Conservation (phyloP, 2,888 invertebrate species). For the Sinopyrophorus schimmeli region DNA sequence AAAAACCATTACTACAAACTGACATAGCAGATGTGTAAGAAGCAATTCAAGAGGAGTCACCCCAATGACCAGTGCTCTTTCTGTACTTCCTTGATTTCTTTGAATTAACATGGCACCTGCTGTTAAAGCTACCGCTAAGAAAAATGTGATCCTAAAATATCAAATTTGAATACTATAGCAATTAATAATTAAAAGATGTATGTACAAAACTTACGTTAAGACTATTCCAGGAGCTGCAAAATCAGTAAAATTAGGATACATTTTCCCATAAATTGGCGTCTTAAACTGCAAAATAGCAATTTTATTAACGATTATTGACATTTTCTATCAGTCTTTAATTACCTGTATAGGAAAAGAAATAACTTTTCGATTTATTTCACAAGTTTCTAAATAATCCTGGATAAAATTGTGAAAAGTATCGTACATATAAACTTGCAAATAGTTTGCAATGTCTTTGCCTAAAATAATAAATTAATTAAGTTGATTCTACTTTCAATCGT, state of each 20-base stretch:
- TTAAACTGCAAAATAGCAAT: conserved; percentile 60
- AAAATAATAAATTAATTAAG: conserved; percentile 38
- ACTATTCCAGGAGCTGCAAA: conserved; percentile 94
- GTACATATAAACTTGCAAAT: conserved; percentile 74
- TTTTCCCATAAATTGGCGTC: conserved; percentile 74
- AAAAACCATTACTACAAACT: conserved; percentile 81
- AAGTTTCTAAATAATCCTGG: conserved; percentile 63
- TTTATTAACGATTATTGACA: background rate
- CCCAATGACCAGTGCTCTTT: conserved; percentile 86
- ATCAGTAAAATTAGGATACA: conserved; percentile 84
- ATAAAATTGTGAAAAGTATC: conserved; percentile 75
- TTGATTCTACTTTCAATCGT: background rate
- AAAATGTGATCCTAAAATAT: conserved; percentile 81
- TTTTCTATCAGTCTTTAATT: conserved; percentile 37
- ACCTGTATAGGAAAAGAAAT: conserved; percentile 66
- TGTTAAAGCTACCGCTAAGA: conserved; percentile 89
- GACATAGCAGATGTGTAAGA: conserved; percentile 83
- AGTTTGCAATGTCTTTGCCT: conserved; percentile 90
- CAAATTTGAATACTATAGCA: background rate
- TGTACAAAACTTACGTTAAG: conserved; percentile 67
- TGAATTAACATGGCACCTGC: conserved; percentile 89
- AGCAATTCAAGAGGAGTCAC: conserved; percentile 80
- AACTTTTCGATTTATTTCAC: conserved; percentile 67
- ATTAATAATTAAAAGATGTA: conserved; percentile 34
- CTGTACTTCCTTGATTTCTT: conserved; percentile 86